Base-by-base conservation (phyloP, 2,113 vertebrate genomes). In the Rhea americana region DNA sequence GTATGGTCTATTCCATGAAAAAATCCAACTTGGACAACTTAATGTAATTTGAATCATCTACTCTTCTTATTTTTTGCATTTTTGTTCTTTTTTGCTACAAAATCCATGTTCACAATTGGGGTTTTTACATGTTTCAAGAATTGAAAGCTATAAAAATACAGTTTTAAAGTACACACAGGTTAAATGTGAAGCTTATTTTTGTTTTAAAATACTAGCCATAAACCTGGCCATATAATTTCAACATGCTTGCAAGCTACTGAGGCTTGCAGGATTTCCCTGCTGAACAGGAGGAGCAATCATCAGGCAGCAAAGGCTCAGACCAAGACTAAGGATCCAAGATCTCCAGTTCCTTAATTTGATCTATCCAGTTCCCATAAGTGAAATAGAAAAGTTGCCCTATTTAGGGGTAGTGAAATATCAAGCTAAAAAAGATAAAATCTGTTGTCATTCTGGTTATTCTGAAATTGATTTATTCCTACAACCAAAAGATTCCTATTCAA, bases 211-310 rank as follows among this genome's bases (percentile, higher is more conserved):
- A 20, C 41, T 72, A 73, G 28, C 61, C 8, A 50, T 77, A 77
- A 83, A 41, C 3, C 6, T 55, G 22, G 3, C 5, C 2, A 4
- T 6, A 2, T 10, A 37, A 1, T 0, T 50, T 61, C 76, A 21
- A 45, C 6, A 75, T 63, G 41, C 19, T 50, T 89, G 17, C 20
- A 80, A 90, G 5, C 26, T 47, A 55, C 11, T 6, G 7, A 74
- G 30, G 22, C 4, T 61, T 62, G 55, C 63, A 43, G 25, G 30
- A 59, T 59, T 83, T 87, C 77, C 22, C 24, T 58, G 20, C 15
- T 85, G 85, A 79, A 56, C 4, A 39, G 1, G 4, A 4, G 7
- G 4, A 83, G 26, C 7, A 90, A 41, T n/a, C 15, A 58, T 20
- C 22, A 66, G 26, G 26, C 65, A 21, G 8, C 15, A 94, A 73